phyloP scores from a whole-genome alignment of 2,888 invertebrate species.

The Mythimna pallens region DNA sequence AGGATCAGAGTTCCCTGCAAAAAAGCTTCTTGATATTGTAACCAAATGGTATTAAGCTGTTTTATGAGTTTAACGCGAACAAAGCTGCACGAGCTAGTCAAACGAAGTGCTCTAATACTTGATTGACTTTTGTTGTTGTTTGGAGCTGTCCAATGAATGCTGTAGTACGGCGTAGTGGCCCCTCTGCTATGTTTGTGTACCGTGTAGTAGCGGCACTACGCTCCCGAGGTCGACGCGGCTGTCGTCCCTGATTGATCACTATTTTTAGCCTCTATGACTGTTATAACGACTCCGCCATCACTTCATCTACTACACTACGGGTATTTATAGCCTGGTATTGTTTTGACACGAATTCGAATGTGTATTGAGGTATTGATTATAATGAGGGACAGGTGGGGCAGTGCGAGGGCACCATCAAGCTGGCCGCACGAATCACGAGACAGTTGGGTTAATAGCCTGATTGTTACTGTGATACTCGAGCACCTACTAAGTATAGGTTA shows the following conservation, averaged over 20 bases:
- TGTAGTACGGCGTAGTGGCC: background rate
- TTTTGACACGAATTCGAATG: background rate
- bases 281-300: slow-evolving; percentile 26
- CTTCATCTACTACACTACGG: slow-evolving; percentile 6
- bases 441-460: background rate
- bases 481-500: background rate
- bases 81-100: too few relatives aligned
- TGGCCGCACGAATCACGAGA: too few relatives aligned
- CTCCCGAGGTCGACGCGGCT: slow-evolving; percentile 23
- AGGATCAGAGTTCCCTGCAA: too few relatives aligned
- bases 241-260: slow-evolving; percentile 44
- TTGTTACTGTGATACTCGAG: background rate
- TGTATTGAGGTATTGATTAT: background rate
- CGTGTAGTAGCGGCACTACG: background rate
- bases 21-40: too few relatives aligned
- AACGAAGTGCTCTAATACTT: background rate
- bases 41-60: too few relatives aligned
- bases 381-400: background rate
- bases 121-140: background rate
- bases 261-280: slow-evolving; percentile 33
- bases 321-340: slow-evolving; percentile 4
- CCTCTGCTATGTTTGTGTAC: slow-evolving; percentile 1
- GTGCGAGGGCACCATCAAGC: background rate
- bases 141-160: background rate
- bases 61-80: too few relatives aligned